A percentile compares a stretch with the other conserved stretches of the same genome.
phyloP scores from a whole-genome alignment of 2,113 vertebrate species.

The Corapipo altera region DNA sequence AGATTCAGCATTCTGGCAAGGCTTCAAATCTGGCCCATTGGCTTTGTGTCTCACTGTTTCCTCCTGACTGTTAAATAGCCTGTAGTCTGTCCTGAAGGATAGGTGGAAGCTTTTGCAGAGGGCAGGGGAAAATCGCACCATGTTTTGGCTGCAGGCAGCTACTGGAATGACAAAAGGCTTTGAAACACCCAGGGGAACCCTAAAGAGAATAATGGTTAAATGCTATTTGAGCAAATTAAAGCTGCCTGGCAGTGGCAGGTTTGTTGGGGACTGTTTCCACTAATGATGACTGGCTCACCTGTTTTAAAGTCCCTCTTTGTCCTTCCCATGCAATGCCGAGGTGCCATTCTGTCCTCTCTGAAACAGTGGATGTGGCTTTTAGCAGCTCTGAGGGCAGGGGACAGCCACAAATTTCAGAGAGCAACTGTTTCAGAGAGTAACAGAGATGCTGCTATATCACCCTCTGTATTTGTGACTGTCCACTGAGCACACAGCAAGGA shows the following conservation, averaged over 20 bases:
- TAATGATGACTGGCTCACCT: neutral
- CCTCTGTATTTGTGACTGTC: neutral
- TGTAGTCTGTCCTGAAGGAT: neutral
- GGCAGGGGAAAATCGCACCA: neutral
- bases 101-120: neutral
- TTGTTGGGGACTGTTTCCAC: neutral
- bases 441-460: too few relatives aligned
- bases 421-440: neutral
- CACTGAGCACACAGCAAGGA: neutral
- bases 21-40: neutral
- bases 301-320: neutral
- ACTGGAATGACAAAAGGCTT: neutral
- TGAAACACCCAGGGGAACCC: neutral
- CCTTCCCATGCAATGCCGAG: neutral
- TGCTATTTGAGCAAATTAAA: neutral
- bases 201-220: neutral
- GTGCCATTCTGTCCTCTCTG: neutral
- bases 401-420: neutral
- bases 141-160: neutral
- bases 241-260: neutral
- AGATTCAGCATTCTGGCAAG: neutral
- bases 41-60: neutral
- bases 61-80: neutral
- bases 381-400: neutral
- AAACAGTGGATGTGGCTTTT: neutral